phyloP scores from a whole-genome alignment of 2,797 vertebrate genomes.

The Cynodonichthys magdalenae region DNA sequence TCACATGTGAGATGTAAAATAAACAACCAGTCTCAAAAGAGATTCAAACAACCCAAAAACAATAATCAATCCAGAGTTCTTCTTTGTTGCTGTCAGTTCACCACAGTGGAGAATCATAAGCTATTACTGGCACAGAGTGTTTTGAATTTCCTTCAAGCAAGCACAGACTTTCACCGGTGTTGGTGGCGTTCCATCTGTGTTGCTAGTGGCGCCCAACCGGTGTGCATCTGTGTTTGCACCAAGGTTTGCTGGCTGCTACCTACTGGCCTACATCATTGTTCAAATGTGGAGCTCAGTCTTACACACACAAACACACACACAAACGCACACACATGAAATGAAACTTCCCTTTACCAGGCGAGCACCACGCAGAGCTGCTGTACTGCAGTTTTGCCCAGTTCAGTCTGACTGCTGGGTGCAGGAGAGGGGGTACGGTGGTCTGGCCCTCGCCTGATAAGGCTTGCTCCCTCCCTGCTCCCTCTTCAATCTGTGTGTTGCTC shows the following conservation, averaged over 20 bases:
- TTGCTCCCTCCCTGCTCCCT: slow-evolving; percentile 30
- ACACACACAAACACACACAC: slow-evolving; percentile 37
- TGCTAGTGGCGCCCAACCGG: slow-evolving; percentile 39
- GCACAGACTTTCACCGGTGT: slow-evolving; percentile 27
- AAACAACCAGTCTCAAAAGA: slow-evolving; percentile 5
- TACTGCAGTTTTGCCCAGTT: slow-evolving; percentile 58
- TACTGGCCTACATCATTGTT: slow-evolving; percentile 47
- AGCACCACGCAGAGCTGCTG: slow-evolving; percentile 56
- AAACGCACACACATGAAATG: slow-evolving; percentile 18
- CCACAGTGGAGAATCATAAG: slow-evolving; percentile 23
- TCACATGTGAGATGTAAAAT: background rate
- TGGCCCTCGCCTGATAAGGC: slow-evolving; percentile 74
- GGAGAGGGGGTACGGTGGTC: slow-evolving; percentile 50
- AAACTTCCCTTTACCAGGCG: slow-evolving; percentile 53
- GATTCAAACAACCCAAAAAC: background rate
- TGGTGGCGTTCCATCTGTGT: slow-evolving; percentile 50
- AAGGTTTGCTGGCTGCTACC: slow-evolving; percentile 59
- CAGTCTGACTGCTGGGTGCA: slow-evolving; percentile 64
- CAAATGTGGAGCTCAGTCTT: slow-evolving; percentile 45
- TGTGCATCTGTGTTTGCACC: slow-evolving; percentile 47
- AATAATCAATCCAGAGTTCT: slow-evolving; percentile 6
- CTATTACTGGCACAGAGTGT: slow-evolving; percentile 18
- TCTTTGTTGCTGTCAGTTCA: slow-evolving; percentile 8
- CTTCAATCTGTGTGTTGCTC: slow-evolving; percentile 55
- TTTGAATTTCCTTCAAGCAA: slow-evolving; percentile 38